Conservation (phyloP, 1,140 invertebrate species). For the Meloidogyne hapla region DNA sequence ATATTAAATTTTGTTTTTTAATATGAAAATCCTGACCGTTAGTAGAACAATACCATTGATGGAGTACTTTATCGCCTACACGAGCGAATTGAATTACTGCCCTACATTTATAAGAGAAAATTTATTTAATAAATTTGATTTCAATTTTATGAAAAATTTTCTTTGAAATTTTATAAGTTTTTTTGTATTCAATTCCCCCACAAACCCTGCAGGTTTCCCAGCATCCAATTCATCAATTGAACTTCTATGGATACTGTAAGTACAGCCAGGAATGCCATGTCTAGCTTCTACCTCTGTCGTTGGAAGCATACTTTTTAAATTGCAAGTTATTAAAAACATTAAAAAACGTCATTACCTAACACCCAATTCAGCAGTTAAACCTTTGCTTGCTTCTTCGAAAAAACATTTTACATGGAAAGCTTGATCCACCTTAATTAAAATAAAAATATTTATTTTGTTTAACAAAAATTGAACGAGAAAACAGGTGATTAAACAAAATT, state of each 20-base stretch:
- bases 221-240: slow-evolving; percentile 60
- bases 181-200: too few species aligned
- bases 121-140: too few species aligned
- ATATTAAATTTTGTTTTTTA: neutral
- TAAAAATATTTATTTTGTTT: slow-evolving; percentile 24
- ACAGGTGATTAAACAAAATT: too few species aligned
- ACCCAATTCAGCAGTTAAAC: slow-evolving; percentile 62
- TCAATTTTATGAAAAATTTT: neutral
- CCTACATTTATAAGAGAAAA: neutral
- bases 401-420: slow-evolving; percentile 64
- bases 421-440: slow-evolving; percentile 51
- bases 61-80: slow-evolving; percentile 59
- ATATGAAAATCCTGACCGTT: slow-evolving; percentile 1
- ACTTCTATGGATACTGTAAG: slow-evolving; percentile 56
- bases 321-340: neutral
- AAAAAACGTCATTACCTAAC: slow-evolving; percentile 45
- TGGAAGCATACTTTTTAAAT: slow-evolving; percentile 59
- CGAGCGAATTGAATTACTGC: slow-evolving; percentile 58
- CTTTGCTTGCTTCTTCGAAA: slow-evolving; percentile 61
- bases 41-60: slow-evolving; percentile 63
- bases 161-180: neutral
- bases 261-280: slow-evolving; percentile 62
- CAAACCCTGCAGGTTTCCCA: slow-evolving; percentile 53
- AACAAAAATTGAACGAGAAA: too few species aligned
- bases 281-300: slow-evolving; percentile 63